These are phyloP conservation scores for Oncorhynchus mykiss DNA, from an alignment of 2,113 vertebrate species.

Conservation along the genomic window DNA sequence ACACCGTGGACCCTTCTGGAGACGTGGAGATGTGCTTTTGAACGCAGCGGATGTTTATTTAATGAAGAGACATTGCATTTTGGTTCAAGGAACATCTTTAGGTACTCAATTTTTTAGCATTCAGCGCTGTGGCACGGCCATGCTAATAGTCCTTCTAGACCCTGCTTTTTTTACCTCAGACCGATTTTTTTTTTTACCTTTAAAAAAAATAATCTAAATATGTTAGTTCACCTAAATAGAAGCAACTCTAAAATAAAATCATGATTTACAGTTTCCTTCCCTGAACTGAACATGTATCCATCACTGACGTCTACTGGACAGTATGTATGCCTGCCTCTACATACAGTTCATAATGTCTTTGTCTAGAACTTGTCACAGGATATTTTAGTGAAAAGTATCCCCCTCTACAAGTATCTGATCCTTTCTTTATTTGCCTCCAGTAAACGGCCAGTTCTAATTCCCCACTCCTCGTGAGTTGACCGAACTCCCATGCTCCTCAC, in stretches of 20 bases:
- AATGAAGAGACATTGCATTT: constrained; percentile 33
- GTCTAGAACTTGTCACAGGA: too few species aligned
- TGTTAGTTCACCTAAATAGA: neutral
- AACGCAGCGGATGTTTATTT: constrained; percentile 43
- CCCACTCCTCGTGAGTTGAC: too few species aligned
- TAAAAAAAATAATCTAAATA: neutral
- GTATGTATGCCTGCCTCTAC: too few species aligned
- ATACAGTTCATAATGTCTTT: too few species aligned
- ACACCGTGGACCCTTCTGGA: neutral
- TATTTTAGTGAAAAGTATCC: too few species aligned
- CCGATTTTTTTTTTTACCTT: neutral
- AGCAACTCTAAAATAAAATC: neutral
- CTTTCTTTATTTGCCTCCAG: too few species aligned
- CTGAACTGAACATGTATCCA: neutral
- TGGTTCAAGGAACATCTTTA: constrained; percentile 36
- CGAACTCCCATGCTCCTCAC: neutral
- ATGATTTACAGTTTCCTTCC: neutral
- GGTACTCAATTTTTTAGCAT: constrained; percentile 39
- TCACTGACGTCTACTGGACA: too few species aligned
- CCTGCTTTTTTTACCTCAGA: neutral
- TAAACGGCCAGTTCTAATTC: too few species aligned
- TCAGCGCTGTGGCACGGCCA: constrained; percentile 10
- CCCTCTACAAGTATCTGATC: too few species aligned
- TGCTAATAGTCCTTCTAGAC: constrained; percentile 18
- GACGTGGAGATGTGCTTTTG: constrained; percentile 10